These are phyloP conservation scores for Melanotus villosus DNA, from an alignment of 2,888 invertebrate genomes.

Conservation along the genomic window DNA sequence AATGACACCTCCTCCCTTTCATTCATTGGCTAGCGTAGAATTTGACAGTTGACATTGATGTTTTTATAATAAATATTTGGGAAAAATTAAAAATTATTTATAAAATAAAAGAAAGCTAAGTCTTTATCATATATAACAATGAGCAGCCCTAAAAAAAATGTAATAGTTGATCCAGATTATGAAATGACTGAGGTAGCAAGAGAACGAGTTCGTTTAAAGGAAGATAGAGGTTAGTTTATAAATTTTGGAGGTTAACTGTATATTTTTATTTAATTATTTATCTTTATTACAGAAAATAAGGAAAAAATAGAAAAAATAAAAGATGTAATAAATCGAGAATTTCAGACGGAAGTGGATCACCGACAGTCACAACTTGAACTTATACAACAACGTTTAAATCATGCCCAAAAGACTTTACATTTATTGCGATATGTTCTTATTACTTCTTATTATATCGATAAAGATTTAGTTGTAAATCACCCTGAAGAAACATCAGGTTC, in stretches of 20 bases:
- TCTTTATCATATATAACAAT: constrained; percentile 15
- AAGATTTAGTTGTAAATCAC: constrained; percentile 68
- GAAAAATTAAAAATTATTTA: too few relatives aligned
- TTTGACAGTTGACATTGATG: too few relatives aligned
- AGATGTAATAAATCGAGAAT: constrained; percentile 79
- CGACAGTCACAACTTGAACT: constrained; percentile 81
- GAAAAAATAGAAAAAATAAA: constrained; percentile 78
- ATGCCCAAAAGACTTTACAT: constrained; percentile 73
- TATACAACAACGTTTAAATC: constrained; percentile 77
- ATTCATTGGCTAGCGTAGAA: too few relatives aligned
- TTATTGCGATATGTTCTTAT: constrained; percentile 74
- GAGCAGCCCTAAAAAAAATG: constrained; percentile 37
- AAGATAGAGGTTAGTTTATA: constrained; percentile 57
- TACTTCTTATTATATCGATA: constrained; percentile 74
- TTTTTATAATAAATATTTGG: too few relatives aligned
- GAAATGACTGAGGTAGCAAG: constrained; percentile 58
- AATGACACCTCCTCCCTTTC: too few relatives aligned
- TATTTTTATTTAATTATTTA: constrained; percentile 1
- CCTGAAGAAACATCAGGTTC: constrained; percentile 59
- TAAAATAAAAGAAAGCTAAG: too few relatives aligned
- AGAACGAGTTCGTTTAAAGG: constrained; percentile 57
- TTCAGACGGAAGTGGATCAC: constrained; percentile 77
- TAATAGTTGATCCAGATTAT: constrained; percentile 61
- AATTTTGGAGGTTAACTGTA: neutral
- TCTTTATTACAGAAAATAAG: constrained; percentile 63